Conservation (phyloP, 2,797 vertebrate genomes). For the Molossus alvarezi region DNA sequence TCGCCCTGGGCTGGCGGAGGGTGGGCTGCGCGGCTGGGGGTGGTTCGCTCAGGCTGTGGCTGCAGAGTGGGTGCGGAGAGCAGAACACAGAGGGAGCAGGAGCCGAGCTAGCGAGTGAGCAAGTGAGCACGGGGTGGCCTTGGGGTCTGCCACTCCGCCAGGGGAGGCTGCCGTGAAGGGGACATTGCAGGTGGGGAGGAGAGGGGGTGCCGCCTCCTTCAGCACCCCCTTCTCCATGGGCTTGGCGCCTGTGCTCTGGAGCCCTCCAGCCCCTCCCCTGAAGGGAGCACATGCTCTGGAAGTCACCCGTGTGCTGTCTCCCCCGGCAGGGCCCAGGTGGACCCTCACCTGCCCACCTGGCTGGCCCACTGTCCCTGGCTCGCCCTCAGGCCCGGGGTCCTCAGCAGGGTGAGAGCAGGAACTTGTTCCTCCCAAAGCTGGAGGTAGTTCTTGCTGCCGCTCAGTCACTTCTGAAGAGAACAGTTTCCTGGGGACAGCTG, state of each 20-base stretch:
- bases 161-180: accelerated
- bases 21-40: neutral
- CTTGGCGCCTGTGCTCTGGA: neutral
- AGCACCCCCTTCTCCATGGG: accelerated
- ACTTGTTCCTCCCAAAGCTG: neutral
- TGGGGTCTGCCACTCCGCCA: neutral
- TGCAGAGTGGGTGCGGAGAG: neutral
- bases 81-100: neutral
- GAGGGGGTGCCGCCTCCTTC: neutral
- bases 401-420: accelerated
- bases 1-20: neutral
- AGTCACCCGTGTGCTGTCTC: neutral
- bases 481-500: neutral
- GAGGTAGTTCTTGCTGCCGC: neutral
- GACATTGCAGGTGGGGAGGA: neutral
- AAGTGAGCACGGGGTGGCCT: neutral
- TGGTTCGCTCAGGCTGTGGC: neutral
- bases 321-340: too few relatives aligned
- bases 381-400: neutral
- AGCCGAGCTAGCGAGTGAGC: neutral
- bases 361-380: neutral
- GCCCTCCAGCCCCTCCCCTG: neutral
- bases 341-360: neutral
- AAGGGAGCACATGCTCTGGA: neutral
- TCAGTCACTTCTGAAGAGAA: neutral